A percentile compares a stretch with the other conserved stretches of the same genome.
phyloP scores from a whole-genome alignment of 2,888 invertebrate species.

The Meloe dianella region DNA sequence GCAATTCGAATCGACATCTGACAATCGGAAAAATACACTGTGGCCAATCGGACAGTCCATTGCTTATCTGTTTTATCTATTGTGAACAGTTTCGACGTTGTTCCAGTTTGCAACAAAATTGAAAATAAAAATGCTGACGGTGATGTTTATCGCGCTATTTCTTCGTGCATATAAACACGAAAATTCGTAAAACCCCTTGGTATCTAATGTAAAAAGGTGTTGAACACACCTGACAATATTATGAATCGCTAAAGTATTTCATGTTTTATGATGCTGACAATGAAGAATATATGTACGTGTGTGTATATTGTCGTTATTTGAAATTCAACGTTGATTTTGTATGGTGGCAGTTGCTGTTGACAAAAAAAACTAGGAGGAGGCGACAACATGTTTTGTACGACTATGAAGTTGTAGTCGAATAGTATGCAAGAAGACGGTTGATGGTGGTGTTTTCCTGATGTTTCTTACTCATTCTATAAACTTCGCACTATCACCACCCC shows the following conservation, averaged over 20 bases:
- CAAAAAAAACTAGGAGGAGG: conserved; percentile 10
- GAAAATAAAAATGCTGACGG: not conserved
- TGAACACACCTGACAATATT: conserved; percentile 27
- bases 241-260: conserved; percentile 20
- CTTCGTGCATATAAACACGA: not conserved
- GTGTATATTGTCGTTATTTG: not conserved
- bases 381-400: conserved; percentile 18
- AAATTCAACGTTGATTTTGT: not conserved
- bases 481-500: conserved; percentile 25
- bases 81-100: not conserved
- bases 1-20: conserved; percentile 21
- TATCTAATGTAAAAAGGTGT: not conserved
- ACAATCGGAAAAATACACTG: conserved; percentile 23
- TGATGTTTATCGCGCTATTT: not conserved
- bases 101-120: not conserved
- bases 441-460: conserved; percentile 18
- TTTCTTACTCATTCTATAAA: conserved; percentile 22
- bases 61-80: not conserved
- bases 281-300: not conserved
- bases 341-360: conserved; percentile 16
- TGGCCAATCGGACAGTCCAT: conserved; percentile 23
- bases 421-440: not conserved
- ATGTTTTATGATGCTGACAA: conserved; percentile 7
- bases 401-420: conserved; percentile 22
- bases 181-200: not conserved